A percentile compares a stretch with the other conserved stretches of the same genome.
Evolutionary conservation across 2,888 invertebrate species (phyloP).

Genomic region (Nomada goodeniana): DNA sequence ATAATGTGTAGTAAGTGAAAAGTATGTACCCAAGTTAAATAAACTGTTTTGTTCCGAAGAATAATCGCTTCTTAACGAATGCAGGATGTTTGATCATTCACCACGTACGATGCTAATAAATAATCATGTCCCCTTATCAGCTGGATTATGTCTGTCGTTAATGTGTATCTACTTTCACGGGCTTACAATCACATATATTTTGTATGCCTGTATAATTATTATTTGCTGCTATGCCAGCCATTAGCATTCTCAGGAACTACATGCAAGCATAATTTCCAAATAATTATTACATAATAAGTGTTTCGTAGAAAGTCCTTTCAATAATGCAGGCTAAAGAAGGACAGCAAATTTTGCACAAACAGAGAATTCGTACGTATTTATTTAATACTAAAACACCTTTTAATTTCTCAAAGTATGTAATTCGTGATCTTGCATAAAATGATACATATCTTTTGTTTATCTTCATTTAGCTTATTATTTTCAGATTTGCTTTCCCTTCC

Average conservation of each 20-base stretch:
- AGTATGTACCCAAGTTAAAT: slow-evolving; percentile 3
- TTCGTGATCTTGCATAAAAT: no score
- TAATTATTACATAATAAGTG: background rate
- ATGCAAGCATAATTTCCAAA: background rate
- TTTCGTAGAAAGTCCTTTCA: background rate
- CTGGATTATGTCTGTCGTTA: slow-evolving; percentile 32
- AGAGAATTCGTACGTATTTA: no score
- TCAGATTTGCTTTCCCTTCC: no score
- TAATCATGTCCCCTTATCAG: slow-evolving; percentile 43
- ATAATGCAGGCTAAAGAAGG: background rate
- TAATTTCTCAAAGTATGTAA: no score
- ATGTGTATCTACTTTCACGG: slow-evolving; percentile 29
- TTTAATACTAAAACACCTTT: no score
- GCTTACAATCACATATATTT: slow-evolving; percentile 32
- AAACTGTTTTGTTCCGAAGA: slow-evolving; percentile 31
- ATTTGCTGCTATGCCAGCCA: background rate
- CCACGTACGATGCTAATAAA: slow-evolving; percentile 45
- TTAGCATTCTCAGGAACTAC: background rate
- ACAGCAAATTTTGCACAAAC: no score
- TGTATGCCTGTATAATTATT: slow-evolving; percentile 32
- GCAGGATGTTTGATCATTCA: slow-evolving; percentile 51
- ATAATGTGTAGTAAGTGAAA: no score
- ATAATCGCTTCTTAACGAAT: slow-evolving; percentile 32
- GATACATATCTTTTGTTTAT: no score
- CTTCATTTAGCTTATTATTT: no score